Conservation (phyloP, 2,888 invertebrate species). For the Tachina lurida region DNA sequence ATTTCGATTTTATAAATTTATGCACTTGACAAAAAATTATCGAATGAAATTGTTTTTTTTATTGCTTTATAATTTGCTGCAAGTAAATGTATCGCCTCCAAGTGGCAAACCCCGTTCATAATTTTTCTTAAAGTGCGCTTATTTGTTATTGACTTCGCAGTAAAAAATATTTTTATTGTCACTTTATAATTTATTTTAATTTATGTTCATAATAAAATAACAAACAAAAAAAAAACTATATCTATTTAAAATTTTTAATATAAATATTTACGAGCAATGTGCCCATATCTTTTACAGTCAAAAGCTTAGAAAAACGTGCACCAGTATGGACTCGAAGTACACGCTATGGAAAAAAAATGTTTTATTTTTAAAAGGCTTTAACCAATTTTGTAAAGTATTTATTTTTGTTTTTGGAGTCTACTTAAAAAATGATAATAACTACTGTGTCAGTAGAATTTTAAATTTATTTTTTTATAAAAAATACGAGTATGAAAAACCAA, state of each 20-base stretch:
- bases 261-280: constrained; percentile 10
- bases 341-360: constrained; percentile 11
- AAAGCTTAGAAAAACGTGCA: neutral
- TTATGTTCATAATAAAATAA: constrained; percentile 52
- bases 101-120: no score
- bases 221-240: constrained; percentile 15
- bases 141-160: constrained; percentile 21
- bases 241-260: constrained; percentile 5
- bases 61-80: neutral
- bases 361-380: constrained; percentile 37
- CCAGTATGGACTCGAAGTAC: constrained; percentile 3
- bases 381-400: constrained; percentile 4
- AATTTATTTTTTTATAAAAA: constrained; percentile 47
- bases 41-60: neutral
- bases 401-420: constrained; percentile 5
- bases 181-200: constrained; percentile 57
- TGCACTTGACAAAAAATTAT: neutral
- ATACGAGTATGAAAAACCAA: constrained; percentile 23
- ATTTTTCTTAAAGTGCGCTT: constrained; percentile 10
- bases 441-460: constrained; percentile 61
- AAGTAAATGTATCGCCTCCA: neutral
- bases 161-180: constrained; percentile 24
- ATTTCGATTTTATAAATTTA: neutral
- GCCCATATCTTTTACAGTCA: constrained; percentile 8
- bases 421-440: constrained; percentile 52